These are phyloP conservation scores for Amazona guildingii DNA, from an alignment of 2,113 vertebrate genomes.

Conservation along the genomic window DNA sequence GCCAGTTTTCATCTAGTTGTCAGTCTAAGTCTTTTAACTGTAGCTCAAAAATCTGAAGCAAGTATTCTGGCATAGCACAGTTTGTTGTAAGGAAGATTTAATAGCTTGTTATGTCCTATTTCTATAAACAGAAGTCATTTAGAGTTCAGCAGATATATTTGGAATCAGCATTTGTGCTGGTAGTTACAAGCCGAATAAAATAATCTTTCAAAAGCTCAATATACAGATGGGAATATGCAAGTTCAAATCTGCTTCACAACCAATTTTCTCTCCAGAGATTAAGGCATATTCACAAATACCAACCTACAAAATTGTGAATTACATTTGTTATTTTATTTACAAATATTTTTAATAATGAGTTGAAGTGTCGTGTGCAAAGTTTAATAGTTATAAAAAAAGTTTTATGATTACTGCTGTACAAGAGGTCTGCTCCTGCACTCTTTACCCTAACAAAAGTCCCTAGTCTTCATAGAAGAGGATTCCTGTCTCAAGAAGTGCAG, in stretches of 20 bases:
- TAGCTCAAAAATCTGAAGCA: slow-evolving; percentile 57
- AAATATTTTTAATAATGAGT: background rate
- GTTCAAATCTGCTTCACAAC: background rate
- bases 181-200: slow-evolving; percentile 73
- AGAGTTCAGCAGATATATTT: slow-evolving; percentile 81
- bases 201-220: slow-evolving; percentile 71
- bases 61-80: slow-evolving; percentile 67
- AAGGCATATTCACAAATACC: background rate
- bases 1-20: slow-evolving; percentile 5
- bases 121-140: slow-evolving; percentile 78
- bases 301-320: background rate
- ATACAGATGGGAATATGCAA: slow-evolving; percentile 19
- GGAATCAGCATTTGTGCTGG: slow-evolving; percentile 73
- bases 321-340: background rate
- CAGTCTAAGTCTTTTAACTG: background rate
- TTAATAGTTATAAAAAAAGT: background rate
- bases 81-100: slow-evolving; percentile 78
- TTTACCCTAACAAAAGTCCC: background rate
- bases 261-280: background rate
- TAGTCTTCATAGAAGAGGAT: background rate
- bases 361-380: background rate
- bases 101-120: slow-evolving; percentile 78
- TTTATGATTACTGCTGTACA: background rate
- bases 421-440: background rate
- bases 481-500: background rate